A percentile compares a stretch with the other conserved stretches of the same genome.
Evolutionary conservation across 1,140 invertebrate genomes (phyloP).

Genomic region (Bombyx mandarina): DNA sequence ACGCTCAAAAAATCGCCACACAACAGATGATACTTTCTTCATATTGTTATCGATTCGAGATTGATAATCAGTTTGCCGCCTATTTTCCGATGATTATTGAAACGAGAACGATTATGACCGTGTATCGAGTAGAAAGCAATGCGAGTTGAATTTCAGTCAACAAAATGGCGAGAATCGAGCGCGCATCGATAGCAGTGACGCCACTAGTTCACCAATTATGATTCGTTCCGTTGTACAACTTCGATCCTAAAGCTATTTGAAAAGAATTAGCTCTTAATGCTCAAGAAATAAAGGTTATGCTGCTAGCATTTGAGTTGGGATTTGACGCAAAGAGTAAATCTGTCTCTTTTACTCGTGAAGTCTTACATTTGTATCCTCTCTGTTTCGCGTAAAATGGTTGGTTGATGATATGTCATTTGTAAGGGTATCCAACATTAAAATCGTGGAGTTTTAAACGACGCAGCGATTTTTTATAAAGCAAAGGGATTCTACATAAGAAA

Average conservation of each 20-base stretch:
- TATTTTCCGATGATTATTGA: constrained; percentile 33
- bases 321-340: constrained; percentile 3
- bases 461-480: no score
- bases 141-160: constrained; percentile 26
- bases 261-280: constrained; percentile 2
- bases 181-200: constrained; percentile 30
- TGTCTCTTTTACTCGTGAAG: constrained; percentile 6
- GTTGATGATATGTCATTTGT: constrained; percentile 1
- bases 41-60: constrained; percentile 29
- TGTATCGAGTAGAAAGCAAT: constrained; percentile 52
- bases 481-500: no score
- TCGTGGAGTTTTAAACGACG: background rate
- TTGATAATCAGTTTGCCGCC: constrained; percentile 43
- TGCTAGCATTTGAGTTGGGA: background rate
- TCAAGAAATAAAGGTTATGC: background rate
- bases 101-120: constrained; percentile 44
- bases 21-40: constrained; percentile 40
- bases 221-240: constrained; percentile 2
- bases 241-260: background rate
- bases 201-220: constrained; percentile 5
- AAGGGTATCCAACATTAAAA: constrained; percentile 13
- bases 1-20: constrained; percentile 62
- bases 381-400: constrained; percentile 3
- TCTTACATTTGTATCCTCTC: background rate
- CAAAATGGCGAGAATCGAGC: constrained; percentile 60